Evolutionary conservation across 2,888 invertebrate genomes (phyloP).

Genomic region (Coelinius sp.): DNA sequence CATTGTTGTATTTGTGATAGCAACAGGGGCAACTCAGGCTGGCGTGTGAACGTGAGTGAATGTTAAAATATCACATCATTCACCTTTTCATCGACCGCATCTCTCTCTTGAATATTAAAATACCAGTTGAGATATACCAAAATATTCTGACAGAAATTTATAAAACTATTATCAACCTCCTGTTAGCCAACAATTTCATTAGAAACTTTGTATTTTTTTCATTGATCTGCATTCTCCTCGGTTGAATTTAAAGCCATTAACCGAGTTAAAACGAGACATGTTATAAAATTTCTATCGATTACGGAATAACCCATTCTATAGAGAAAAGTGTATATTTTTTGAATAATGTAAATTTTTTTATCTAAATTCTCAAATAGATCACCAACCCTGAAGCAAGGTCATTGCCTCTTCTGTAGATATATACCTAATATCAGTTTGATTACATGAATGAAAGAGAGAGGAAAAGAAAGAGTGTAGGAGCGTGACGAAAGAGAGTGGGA

Average conservation of each 20-base stretch:
- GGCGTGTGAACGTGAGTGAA: not conserved
- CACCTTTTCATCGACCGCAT: not conserved
- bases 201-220: not conserved
- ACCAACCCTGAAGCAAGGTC: not conserved
- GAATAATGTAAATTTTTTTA: too few species aligned
- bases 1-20: not conserved
- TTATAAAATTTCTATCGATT: not conserved
- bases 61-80: not conserved
- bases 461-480: not conserved
- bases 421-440: conserved; percentile 8
- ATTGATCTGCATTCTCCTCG: not conserved
- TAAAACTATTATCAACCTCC: not conserved
- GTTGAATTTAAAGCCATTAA: not conserved
- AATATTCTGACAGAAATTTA: not conserved
- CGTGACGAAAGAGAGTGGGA: not conserved
- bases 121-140: too few species aligned
- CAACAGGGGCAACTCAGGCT: not conserved
- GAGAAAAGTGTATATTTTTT: too few species aligned
- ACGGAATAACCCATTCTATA: not conserved
- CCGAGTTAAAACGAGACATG: not conserved
- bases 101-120: not conserved
- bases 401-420: not conserved
- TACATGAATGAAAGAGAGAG: conserved; percentile 14
- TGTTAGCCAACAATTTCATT: not conserved
- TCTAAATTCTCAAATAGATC: too few species aligned